These are phyloP conservation scores for Amazonetta brasiliensis DNA, from an alignment of 2,797 vertebrate genomes.

Conservation along the genomic window DNA sequence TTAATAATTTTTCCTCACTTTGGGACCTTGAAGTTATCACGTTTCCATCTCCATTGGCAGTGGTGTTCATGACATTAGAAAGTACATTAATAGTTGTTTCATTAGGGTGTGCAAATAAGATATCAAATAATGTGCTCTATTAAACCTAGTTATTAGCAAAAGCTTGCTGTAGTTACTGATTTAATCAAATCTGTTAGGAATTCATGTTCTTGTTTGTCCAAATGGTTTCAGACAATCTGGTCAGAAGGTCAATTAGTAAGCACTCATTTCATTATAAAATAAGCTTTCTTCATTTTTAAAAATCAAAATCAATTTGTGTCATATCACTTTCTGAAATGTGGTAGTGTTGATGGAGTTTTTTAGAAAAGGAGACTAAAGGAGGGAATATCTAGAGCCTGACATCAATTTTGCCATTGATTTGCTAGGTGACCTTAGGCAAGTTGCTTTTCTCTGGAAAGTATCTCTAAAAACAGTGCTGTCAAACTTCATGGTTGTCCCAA, in stretches of 20 bases:
- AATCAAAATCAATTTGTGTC: neutral
- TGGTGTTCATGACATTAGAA: constrained; percentile 30
- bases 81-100: constrained; percentile 17
- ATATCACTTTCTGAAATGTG: neutral
- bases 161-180: constrained; percentile 8
- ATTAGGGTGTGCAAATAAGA: constrained; percentile 29
- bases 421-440: neutral
- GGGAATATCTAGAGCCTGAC: neutral
- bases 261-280: neutral
- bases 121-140: constrained; percentile 32
- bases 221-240: neutral
- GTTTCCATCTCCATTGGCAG: neutral
- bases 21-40: neutral
- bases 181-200: constrained; percentile 25
- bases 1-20: neutral
- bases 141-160: constrained; percentile 31
- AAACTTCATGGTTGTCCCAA: neutral
- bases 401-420: neutral
- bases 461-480: neutral
- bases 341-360: neutral
- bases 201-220: constrained; percentile 19
- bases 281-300: neutral
- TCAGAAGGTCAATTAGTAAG: neutral
- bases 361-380: neutral
- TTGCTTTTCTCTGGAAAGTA: neutral